Evolutionary conservation across 2,797 vertebrate genomes (phyloP), one percentile per base, ranked within the genome.

Genomic region (Carduelis carduelis): DNA sequence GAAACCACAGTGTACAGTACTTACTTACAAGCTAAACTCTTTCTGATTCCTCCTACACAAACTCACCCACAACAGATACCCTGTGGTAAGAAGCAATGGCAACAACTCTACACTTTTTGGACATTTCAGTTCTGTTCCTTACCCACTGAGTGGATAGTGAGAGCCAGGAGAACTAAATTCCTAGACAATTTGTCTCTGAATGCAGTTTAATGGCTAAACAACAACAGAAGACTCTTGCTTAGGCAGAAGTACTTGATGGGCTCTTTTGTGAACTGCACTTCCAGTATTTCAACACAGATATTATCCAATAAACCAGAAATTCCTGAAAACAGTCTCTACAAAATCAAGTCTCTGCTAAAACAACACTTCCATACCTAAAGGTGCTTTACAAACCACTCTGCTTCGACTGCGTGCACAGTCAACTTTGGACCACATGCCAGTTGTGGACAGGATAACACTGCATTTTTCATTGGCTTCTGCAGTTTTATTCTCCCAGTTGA

Each of bases 321-420:
- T 57, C 26, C 30, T 65, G 27, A 71, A n/a, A 75, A 79, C 1
- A 81, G 35, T 47, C 32, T 23, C 41, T 35, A 52, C 7, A 76
- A 76, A 66, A 21, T 46, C 28, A 70, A 57, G 21, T 46, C 32
- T 89, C 39, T 39, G 26, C 43, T 81, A 69, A 93, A 84, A 60
- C 64, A 91, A 21, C 43, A 18, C 26, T 66, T 80, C 98, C 98
- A 53, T 98, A 99, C 99, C 95, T 68, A 98, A 91, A 89, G 97
- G 95, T 39, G 97, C 98, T 98, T 99, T 98, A 97, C 99, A 99
- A 96, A 99, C 98, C 27, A 99, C 98, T 74, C 99, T 98, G 81
- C 98, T 98, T 76, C 84, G 91, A 83, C 98, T 98, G 5, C 12
- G 69, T 11, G 72, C 74, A 95, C 99, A 99, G 94, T 96, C 97